Conservation (phyloP, 2,888 invertebrate species). For the Cerceris ruficornis region DNA sequence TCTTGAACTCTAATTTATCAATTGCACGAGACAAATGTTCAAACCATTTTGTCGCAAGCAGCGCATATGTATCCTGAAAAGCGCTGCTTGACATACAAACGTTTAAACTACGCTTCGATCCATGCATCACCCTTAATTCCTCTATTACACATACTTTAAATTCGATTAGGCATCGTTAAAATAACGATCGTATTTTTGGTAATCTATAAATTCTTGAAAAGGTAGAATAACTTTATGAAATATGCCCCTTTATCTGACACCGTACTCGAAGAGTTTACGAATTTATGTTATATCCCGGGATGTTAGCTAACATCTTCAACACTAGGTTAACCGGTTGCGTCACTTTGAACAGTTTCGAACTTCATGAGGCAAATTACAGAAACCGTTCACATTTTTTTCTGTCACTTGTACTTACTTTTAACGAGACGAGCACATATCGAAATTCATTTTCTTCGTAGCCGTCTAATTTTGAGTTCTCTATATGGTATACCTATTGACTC, state of each 20-base stretch:
- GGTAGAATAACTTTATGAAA: conserved; percentile 51
- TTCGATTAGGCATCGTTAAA: conserved; percentile 11
- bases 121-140: neutral
- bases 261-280: conserved; percentile 11
- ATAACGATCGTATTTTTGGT: neutral
- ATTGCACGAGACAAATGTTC: no score
- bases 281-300: conserved; percentile 7
- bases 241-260: conserved; percentile 23
- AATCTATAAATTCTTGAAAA: conserved; percentile 16
- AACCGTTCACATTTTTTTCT: no score
- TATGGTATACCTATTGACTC: no score
- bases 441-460: no score
- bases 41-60: neutral
- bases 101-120: neutral
- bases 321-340: no score
- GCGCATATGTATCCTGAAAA: neutral
- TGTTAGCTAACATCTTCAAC: neutral
- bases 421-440: no score
- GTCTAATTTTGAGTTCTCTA: no score
- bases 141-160: neutral
- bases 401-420: no score
- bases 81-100: neutral
- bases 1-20: no score
- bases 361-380: no score
- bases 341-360: no score